Conservation (phyloP, 2,113 vertebrate species). For the Sturnira hondurensis region DNA sequence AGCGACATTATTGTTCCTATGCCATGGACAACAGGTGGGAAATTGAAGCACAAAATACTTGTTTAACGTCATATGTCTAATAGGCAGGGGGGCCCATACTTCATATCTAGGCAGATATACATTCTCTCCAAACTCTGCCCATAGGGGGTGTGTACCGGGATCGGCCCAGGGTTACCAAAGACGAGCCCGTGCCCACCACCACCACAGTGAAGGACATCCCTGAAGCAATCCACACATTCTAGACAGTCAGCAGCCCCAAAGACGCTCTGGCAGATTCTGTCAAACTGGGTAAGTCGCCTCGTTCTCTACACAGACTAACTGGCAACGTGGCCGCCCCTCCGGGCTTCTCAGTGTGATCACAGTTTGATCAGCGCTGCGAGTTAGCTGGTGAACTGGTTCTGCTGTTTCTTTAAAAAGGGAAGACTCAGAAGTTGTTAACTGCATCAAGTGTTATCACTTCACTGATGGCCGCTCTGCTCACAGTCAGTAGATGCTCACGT, state of each 20-base stretch:
- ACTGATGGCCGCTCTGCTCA: constrained; percentile 11
- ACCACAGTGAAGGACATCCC: neutral
- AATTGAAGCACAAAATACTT: neutral
- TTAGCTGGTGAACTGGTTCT: neutral
- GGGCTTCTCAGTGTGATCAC: neutral
- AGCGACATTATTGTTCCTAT: neutral
- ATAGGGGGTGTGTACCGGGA: neutral
- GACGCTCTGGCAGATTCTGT: neutral
- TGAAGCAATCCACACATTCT: neutral
- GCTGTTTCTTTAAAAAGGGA: neutral
- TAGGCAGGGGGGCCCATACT: neutral
- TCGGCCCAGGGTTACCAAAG: neutral
- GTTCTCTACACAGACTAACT: neutral
- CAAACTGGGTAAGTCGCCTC: neutral
- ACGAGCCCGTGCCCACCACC: neutral
- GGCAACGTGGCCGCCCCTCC: neutral
- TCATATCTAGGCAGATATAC: neutral
- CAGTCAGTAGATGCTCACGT: neutral
- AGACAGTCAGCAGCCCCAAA: neutral
- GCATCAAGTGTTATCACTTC: neutral
- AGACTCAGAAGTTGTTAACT: neutral
- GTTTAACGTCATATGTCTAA: neutral
- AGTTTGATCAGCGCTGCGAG: neutral
- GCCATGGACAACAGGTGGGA: neutral
- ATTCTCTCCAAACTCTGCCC: neutral